Percentiles rank a stretch among this genome's conserved stretches.
Evolutionary conservation across 2,888 invertebrate genomes (phyloP).

Genomic region (Endotricha flammealis): DNA sequence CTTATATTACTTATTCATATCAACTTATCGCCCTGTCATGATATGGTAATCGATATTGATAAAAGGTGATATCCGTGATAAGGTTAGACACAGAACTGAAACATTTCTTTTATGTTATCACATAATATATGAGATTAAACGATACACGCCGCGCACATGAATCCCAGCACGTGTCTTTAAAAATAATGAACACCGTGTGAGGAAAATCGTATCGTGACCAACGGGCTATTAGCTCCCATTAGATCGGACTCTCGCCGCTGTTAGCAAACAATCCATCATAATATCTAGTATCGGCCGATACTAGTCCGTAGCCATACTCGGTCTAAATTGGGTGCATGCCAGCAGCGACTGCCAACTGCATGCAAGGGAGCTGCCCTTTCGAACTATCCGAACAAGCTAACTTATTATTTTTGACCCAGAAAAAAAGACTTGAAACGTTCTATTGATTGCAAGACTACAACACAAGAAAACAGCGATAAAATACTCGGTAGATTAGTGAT

Average conservation of each 20-base stretch:
- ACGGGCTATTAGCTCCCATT: conserved; percentile 32
- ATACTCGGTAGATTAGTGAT: conserved; percentile 33
- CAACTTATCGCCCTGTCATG: conserved; percentile 45
- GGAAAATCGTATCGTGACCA: conserved; percentile 20
- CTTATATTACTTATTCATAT: conserved; percentile 32
- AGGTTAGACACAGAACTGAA: conserved; percentile 18
- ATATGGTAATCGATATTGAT: conserved; percentile 62
- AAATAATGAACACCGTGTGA: conserved; percentile 7
- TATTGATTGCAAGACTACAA: conserved; percentile 17
- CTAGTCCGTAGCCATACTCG: conserved; percentile 36
- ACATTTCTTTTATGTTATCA: conserved; percentile 13
- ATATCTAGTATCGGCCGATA: conserved; percentile 34
- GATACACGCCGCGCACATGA: background rate
- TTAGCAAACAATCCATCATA: conserved; percentile 43
- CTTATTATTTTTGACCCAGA: conserved; percentile 29
- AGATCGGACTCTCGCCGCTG: conserved; percentile 26
- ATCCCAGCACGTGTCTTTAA: conserved; percentile 13
- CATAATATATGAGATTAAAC: conserved; percentile 1
- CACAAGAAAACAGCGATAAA: conserved; percentile 30
- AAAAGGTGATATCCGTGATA: conserved; percentile 41
- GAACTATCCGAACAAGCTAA: conserved; percentile 39
- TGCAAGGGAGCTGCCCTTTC: conserved; percentile 48
- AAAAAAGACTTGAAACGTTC: conserved; percentile 19
- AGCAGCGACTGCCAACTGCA: conserved; percentile 53
- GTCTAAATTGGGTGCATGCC: conserved; percentile 59